A percentile compares a stretch with the other conserved stretches of the same genome.
Conservation (phyloP, 2,888 invertebrate species). For the Mycalesis mineus region DNA sequence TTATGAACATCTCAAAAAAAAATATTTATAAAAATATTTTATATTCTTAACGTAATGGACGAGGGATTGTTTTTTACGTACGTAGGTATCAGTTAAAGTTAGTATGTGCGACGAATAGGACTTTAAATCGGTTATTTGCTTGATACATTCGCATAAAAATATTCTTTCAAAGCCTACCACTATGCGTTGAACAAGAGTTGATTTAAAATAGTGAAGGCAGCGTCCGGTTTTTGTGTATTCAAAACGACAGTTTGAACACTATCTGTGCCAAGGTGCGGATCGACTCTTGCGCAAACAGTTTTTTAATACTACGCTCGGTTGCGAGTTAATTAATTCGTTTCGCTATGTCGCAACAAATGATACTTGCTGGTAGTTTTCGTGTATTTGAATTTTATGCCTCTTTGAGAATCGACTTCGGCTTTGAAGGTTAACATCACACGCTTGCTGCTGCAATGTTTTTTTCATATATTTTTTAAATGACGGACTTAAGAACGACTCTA, state of each 20-base stretch:
- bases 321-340: slow-evolving; percentile 77
- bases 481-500: too few species aligned
- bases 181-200: slow-evolving; percentile 32
- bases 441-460: slow-evolving; percentile 7
- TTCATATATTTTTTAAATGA: neutral
- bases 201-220: slow-evolving; percentile 59
- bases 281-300: slow-evolving; percentile 74
- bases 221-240: slow-evolving; percentile 78
- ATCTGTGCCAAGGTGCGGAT: slow-evolving; percentile 77
- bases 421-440: slow-evolving; percentile 15
- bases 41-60: too few species aligned
- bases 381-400: slow-evolving; percentile 37
- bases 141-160: neutral
- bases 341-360: slow-evolving; percentile 70
- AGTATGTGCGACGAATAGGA: too few species aligned
- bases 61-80: too few species aligned
- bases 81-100: too few species aligned
- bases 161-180: neutral
- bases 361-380: slow-evolving; percentile 63
- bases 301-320: slow-evolving; percentile 74
- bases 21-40: too few species aligned
- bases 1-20: too few species aligned
- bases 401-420: slow-evolving; percentile 25
- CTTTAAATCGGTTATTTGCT: too few species aligned
- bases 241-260: slow-evolving; percentile 73